Evolutionary conservation across 2,113 vertebrate species (phyloP).

Genomic region (Herpailurus yagouaroundi): DNA sequence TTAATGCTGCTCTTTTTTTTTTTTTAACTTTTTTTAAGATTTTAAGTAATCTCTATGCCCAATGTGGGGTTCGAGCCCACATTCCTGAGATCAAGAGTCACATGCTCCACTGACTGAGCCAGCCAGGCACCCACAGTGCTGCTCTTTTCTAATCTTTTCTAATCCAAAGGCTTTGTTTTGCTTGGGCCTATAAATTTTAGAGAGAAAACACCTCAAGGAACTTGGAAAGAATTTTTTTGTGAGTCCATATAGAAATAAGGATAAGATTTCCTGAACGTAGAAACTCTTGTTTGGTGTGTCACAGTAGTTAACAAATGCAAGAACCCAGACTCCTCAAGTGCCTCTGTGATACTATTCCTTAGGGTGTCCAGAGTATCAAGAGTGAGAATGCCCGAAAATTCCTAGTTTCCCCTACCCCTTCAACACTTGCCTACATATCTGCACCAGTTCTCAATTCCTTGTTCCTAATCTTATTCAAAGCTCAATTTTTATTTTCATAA

Average conservation of each 20-base stretch:
- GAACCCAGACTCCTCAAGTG: neutral
- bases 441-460: neutral
- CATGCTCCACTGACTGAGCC: neutral
- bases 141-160: neutral
- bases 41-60: neutral
- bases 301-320: neutral
- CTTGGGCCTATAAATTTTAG: neutral
- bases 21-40: neutral
- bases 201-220: neutral
- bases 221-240: neutral
- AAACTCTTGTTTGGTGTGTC: neutral
- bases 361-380: neutral
- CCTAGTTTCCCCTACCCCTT: neutral
- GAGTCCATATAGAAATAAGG: neutral
- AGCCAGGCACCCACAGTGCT: neutral
- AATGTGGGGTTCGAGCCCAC: neutral
- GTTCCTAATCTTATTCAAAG: neutral
- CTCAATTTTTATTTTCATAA: neutral
- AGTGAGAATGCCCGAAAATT: neutral
- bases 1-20: neutral
- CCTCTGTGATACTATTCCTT: neutral
- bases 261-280: neutral
- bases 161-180: neutral
- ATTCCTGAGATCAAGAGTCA: neutral
- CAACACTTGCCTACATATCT: neutral